These are phyloP conservation scores for Mesocricetus auratus DNA, from an alignment of 2,113 vertebrate genomes.

Conservation along the genomic window DNA sequence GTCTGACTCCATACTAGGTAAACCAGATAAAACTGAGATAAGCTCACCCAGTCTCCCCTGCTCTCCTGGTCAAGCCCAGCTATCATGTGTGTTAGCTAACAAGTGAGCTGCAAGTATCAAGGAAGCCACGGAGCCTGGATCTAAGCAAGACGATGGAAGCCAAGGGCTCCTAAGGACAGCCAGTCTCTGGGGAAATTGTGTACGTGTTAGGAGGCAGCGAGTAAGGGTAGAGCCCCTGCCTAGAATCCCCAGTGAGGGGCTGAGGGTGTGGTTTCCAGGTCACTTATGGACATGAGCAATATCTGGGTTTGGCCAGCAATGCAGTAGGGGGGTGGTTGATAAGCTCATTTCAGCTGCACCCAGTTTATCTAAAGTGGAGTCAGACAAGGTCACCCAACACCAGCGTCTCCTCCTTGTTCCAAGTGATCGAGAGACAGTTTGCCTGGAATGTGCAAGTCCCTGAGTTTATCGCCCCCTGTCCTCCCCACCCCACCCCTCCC, in stretches of 20 bases:
- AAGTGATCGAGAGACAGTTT: no score
- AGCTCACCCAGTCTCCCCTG: neutral
- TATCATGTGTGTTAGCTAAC: neutral
- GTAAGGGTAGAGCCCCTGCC: neutral
- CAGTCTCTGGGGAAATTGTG: neutral
- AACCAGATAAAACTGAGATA: neutral
- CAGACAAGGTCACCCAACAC: neutral
- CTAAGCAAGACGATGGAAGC: neutral
- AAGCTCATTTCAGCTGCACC: neutral
- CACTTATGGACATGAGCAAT: neutral
- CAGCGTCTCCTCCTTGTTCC: neutral
- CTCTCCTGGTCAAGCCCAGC: neutral
- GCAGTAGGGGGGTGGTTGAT: neutral
- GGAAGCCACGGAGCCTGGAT: neutral
- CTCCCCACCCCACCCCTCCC: no score
- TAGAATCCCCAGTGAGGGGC: neutral
- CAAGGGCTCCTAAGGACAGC: neutral
- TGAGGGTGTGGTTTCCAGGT: neutral
- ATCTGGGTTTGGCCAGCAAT: neutral
- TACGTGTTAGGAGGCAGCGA: neutral
- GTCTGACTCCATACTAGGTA: neutral
- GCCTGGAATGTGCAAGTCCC: neutral
- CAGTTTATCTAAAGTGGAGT: neutral
- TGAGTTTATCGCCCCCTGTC: neutral
- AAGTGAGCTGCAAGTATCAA: neutral